These are phyloP conservation scores for Danionella cerebrum DNA, from an alignment of 2,113 vertebrate genomes.

Conservation along the genomic window DNA sequence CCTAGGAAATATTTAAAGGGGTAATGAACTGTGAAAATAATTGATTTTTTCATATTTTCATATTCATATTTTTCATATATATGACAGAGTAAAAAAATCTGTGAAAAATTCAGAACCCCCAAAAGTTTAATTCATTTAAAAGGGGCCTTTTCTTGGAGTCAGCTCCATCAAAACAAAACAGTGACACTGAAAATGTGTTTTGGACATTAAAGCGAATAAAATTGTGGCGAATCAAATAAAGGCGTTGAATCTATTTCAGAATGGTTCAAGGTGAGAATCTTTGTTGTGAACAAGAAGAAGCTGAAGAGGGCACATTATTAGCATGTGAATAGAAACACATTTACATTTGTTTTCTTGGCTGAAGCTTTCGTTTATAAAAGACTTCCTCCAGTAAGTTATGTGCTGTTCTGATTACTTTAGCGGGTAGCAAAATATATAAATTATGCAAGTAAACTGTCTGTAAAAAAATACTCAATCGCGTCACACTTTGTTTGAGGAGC, in stretches of 20 bases:
- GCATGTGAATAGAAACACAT: constrained; percentile 9
- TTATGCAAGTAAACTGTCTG: neutral
- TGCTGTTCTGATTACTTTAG: constrained; percentile 7
- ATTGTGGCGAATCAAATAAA: neutral
- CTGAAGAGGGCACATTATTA: constrained; percentile 7
- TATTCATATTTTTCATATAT: too few relatives aligned
- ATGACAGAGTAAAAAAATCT: too few relatives aligned
- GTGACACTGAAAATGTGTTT: too few relatives aligned
- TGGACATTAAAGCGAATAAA: constrained; percentile 8
- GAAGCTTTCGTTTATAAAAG: neutral
- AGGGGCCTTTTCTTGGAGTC: too few relatives aligned
- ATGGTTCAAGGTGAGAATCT: constrained; percentile 2
- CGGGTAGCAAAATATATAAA: neutral
- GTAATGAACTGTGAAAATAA: too few relatives aligned
- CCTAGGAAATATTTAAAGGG: too few relatives aligned
- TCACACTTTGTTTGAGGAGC: neutral
- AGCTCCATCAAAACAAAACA: too few relatives aligned
- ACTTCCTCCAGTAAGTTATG: neutral
- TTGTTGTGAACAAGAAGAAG: constrained; percentile 12
- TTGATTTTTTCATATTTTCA: too few relatives aligned
- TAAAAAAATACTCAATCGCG: neutral
- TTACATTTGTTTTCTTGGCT: constrained; percentile 24
- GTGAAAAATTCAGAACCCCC: too few relatives aligned
- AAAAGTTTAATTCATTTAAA: too few relatives aligned
- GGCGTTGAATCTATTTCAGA: neutral